These are phyloP conservation scores for Sebastiscus tertius DNA, from an alignment of 2,797 vertebrate genomes.

Conservation along the genomic window DNA sequence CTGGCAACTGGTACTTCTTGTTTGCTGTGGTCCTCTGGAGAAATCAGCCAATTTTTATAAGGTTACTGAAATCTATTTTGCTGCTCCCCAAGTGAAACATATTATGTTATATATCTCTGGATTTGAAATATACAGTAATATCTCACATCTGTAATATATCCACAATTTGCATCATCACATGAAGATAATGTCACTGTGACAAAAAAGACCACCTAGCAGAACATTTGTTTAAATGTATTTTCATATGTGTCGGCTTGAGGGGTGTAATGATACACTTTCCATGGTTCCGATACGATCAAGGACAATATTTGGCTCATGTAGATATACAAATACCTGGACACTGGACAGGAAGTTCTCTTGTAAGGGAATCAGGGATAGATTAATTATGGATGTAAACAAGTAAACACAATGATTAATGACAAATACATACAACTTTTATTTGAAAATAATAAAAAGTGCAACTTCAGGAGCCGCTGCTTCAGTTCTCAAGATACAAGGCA, in stretches of 20 bases:
- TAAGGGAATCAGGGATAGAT: too few relatives aligned
- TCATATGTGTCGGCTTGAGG: not conserved
- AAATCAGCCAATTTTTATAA: constrained; percentile 1
- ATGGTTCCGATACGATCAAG: too few relatives aligned
- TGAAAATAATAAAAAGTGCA: too few relatives aligned
- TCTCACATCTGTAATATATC: not conserved
- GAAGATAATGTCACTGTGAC: not conserved
- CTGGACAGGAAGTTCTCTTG: too few relatives aligned
- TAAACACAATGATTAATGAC: too few relatives aligned
- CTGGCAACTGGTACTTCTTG: not conserved
- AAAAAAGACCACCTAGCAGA: not conserved
- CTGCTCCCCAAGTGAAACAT: not conserved
- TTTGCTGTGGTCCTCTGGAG: not conserved
- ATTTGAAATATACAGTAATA: not conserved
- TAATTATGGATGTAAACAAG: too few relatives aligned
- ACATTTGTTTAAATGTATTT: not conserved
- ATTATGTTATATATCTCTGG: not conserved
- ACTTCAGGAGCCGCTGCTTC: too few relatives aligned
- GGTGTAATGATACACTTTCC: too few relatives aligned
- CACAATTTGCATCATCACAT: not conserved
- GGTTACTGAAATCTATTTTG: not conserved
- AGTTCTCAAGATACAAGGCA: too few relatives aligned
- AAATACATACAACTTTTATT: too few relatives aligned
- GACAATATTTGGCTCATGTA: too few relatives aligned
- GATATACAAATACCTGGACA: too few relatives aligned